Conservation (phyloP, 2,888 invertebrate species). For the Cheilosia grossa region DNA sequence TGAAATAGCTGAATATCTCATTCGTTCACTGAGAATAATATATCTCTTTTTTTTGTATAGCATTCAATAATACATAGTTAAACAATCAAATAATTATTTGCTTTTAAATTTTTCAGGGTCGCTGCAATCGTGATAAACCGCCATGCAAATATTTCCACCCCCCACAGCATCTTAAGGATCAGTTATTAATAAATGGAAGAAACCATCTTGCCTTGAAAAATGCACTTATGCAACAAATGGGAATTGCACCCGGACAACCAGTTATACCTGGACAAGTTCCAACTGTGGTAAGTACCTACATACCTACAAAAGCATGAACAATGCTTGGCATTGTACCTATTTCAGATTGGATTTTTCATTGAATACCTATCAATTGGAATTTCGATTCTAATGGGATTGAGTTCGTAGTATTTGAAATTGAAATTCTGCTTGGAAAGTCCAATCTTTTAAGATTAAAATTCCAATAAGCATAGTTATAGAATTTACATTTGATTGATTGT, state of each 20-base stretch:
- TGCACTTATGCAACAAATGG: slow-evolving; percentile 98
- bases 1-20: too few relatives aligned
- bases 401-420: slow-evolving; percentile 16
- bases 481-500: too few relatives aligned
- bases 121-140: slow-evolving; percentile 99
- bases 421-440: slow-evolving; percentile 22
- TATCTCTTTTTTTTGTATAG: background rate
- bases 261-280: slow-evolving; percentile 97
- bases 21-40: too few relatives aligned
- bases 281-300: slow-evolving; percentile 90
- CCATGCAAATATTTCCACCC: slow-evolving; percentile 99
- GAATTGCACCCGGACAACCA: slow-evolving; percentile 94
- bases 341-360: slow-evolving; percentile 19
- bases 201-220: slow-evolving; percentile 99
- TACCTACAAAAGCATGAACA: background rate
- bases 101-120: slow-evolving; percentile 89
- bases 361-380: slow-evolving; percentile 33
- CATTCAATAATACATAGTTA: background rate
- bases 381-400: slow-evolving; percentile 40
- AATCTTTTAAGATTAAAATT: background rate
- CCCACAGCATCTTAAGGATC: slow-evolving; percentile 99
- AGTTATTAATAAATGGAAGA: slow-evolving; percentile 99
- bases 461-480: background rate
- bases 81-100: slow-evolving; percentile 14
- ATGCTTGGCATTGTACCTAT: slow-evolving; percentile 24